Evolutionary conservation across 1,140 invertebrate species (phyloP).

Genomic region (Magallana ariakensis): DNA sequence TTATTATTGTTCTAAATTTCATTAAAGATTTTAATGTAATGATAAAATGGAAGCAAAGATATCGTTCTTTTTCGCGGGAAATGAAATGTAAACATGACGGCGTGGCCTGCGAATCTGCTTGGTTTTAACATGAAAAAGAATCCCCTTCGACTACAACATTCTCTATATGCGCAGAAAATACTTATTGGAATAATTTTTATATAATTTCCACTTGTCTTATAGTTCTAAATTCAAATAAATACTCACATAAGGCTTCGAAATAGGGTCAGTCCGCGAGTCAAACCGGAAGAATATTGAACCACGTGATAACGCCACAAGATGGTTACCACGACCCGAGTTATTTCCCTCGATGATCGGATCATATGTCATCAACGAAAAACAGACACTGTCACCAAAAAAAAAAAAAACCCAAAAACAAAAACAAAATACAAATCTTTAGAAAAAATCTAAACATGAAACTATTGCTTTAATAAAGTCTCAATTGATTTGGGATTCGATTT

Average conservation of each 20-base stretch:
- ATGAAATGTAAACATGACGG: conserved; percentile 38
- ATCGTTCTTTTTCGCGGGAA: conserved; percentile 42
- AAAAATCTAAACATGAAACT: no score
- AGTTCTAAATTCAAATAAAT: conserved; percentile 2
- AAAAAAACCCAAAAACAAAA: no score
- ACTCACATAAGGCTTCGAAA: conserved; percentile 18
- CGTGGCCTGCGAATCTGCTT: background rate
- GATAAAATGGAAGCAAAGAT: background rate
- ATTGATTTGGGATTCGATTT: no score
- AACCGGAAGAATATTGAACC: conserved; percentile 32
- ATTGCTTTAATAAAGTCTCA: no score
- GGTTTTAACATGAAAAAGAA: background rate
- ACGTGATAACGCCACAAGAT: conserved; percentile 50
- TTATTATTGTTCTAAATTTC: background rate
- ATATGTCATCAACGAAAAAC: no score
- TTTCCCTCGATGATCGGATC: background rate
- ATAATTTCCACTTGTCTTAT: background rate
- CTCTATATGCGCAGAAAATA: no score
- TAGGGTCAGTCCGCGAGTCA: conserved; percentile 30
- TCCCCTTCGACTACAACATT: background rate
- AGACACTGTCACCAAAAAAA: no score
- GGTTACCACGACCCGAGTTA: conserved; percentile 28
- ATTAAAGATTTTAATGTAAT: background rate
- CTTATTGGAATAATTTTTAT: background rate
- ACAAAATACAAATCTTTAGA: no score